These are phyloP conservation scores for Tribolium castaneum DNA, from an alignment of 1,140 invertebrate genomes.

Conservation along the genomic window DNA sequence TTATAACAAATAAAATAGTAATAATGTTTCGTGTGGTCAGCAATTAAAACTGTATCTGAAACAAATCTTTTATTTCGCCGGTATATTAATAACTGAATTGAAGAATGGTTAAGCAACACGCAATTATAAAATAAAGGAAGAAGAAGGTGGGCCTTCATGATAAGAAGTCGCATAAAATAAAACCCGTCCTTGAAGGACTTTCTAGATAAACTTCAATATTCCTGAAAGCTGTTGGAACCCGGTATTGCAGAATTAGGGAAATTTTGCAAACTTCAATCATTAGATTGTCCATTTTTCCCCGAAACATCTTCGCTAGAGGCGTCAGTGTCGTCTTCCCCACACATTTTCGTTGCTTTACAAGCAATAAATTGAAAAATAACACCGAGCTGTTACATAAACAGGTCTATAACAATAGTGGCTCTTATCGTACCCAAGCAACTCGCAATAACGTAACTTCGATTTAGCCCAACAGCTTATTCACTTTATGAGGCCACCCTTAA, in stretches of 20 bases:
- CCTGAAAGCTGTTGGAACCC: not conserved
- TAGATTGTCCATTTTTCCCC: not conserved
- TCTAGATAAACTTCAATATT: not conserved
- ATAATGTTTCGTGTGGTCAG: too few relatives aligned
- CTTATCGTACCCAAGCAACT: conserved; percentile 36
- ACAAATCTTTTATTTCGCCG: too few relatives aligned
- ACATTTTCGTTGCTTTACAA: conserved; percentile 18
- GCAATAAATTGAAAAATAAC: conserved; percentile 41
- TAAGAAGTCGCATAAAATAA: too few relatives aligned
- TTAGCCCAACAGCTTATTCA: conserved; percentile 38
- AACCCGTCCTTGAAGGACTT: not conserved
- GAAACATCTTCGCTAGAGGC: conserved; percentile 9
- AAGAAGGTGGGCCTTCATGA: too few relatives aligned
- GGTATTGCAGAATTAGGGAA: not conserved
- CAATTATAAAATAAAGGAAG: too few relatives aligned
- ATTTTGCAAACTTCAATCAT: not conserved
- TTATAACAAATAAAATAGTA: too few relatives aligned
- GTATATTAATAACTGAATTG: too few relatives aligned
- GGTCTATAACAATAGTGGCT: conserved; percentile 38
- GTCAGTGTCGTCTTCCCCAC: not conserved
- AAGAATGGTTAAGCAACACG: too few relatives aligned
- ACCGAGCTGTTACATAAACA: conserved; percentile 38
- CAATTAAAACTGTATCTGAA: too few relatives aligned
- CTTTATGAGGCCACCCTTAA: conserved; percentile 30
- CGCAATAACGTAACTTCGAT: conserved; percentile 33